Base-by-base conservation (phyloP, 2,888 invertebrate genomes). In the Ennomos fuscantarius region DNA sequence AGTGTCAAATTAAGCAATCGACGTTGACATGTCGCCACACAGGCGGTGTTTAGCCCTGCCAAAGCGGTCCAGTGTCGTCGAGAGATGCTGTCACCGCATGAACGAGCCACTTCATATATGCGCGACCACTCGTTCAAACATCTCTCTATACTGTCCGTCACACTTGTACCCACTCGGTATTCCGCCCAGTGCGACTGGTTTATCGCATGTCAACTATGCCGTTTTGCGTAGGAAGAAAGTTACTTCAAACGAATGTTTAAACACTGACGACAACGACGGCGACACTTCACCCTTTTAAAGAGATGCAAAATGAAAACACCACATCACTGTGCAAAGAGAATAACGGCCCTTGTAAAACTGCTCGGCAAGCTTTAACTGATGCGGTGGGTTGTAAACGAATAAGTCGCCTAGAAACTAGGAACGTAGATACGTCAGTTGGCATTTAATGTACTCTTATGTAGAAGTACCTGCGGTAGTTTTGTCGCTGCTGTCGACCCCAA, bases 331-430 rank as follows among this genome's bases (percentile, higher is more conserved):
- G 60, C 62, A 70, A 71, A 69, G 60, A 65, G 68, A 69, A 69
- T 72, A 74, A 76, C 76, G 73, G 70, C 71, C 67, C 69, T 70
- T 69, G 68, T 69, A 69, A n/a, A 70, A 71, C 68, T 63, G 67
- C 76, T 79, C 70, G 69, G 69, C 69, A 76, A 81, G 66, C 74
- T 79, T 73, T 70, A 75, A 77, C 72, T 62, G 71, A 72, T 67
- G 62, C 62, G 52, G 65, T 59, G 64, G 70, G 68, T 73, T 68
- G 69, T 68, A 72, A 72, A 70, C 69, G 68, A 72, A 73, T 70
- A 74, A 76, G 74, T 74, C 73, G 76, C 70, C 73, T 67, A 69
- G 66, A 62, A 73, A 75, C 68, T 70, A 66, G 57, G 24, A 2
- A 32, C 8, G 46, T 34, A 52, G 34, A 13, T 59, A 55, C 61